phyloP scores from a whole-genome alignment of 2,113 vertebrate species.

The Petromus typicus region DNA sequence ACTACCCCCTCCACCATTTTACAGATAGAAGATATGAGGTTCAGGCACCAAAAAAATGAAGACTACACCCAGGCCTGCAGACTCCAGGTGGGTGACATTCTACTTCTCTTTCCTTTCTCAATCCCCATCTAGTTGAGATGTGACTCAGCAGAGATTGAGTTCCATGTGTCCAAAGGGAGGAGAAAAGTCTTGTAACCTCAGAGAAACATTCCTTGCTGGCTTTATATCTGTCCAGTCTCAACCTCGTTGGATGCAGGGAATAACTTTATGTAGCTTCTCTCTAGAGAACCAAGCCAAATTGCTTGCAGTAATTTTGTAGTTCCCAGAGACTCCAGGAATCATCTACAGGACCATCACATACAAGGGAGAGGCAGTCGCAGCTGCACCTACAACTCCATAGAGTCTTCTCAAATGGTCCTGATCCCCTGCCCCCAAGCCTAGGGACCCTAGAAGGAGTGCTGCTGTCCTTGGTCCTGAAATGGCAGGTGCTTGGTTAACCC shows the following conservation, averaged over 20 bases:
- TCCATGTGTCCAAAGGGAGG: neutral
- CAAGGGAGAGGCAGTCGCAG: neutral
- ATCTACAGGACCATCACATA: neutral
- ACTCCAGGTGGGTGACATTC: neutral
- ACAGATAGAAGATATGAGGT: neutral
- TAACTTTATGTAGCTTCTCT: slow-evolving; percentile 19
- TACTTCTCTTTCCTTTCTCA: neutral
- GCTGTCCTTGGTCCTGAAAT: slow-evolving; percentile 76
- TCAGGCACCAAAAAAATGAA: neutral
- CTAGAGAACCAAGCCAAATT: neutral
- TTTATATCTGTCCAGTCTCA: neutral
- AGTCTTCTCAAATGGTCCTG: neutral
- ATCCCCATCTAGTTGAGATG: neutral
- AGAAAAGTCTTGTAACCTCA: slow-evolving; percentile 23
- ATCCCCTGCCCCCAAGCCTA: neutral
- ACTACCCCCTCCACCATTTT: neutral
- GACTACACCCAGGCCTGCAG: neutral
- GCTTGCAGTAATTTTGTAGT: slow-evolving; percentile 32
- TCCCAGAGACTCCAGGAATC: neutral
- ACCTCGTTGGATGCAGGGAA: neutral
- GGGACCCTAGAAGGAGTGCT: neutral
- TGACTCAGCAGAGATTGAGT: slow-evolving; percentile 43
- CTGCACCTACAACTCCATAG: neutral
- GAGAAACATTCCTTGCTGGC: slow-evolving; percentile 31
- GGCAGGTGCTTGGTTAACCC: neutral